These are phyloP conservation scores for Tenrec ecaudatus DNA, from an alignment of 2,113 vertebrate genomes.

Conservation along the genomic window DNA sequence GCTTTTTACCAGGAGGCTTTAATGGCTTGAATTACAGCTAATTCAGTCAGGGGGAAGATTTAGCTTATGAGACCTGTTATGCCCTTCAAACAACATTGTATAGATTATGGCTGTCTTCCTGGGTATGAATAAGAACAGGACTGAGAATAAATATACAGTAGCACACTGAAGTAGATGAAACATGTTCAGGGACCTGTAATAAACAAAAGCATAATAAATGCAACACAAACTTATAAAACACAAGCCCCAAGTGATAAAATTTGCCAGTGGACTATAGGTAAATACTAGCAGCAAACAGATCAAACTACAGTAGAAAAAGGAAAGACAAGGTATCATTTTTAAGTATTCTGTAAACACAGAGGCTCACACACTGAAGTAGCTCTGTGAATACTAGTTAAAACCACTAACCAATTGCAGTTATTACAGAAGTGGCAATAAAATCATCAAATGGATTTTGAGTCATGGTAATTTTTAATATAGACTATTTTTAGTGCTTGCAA, in stretches of 20 bases:
- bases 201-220: background rate
- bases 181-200: background rate
- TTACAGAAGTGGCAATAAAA: background rate
- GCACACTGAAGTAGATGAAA: background rate
- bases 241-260: background rate
- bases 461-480: slow-evolving; percentile 18
- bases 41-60: slow-evolving; percentile 4
- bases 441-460: background rate
- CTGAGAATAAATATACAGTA: background rate
- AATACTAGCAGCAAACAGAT: slow-evolving; percentile 30
- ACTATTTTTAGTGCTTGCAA: background rate
- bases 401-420: background rate
- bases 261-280: background rate
- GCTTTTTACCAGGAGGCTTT: background rate
- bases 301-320: background rate
- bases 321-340: background rate
- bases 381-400: background rate
- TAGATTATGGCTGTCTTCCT: background rate
- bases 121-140: background rate
- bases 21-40: background rate
- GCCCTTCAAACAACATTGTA: slow-evolving; percentile 11
- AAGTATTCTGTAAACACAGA: slow-evolving; percentile 25
- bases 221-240: background rate
- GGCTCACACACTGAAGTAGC: background rate
- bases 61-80: background rate